Base-by-base conservation (phyloP, 1,140 invertebrate species). In the Lasioglossum albipes region DNA sequence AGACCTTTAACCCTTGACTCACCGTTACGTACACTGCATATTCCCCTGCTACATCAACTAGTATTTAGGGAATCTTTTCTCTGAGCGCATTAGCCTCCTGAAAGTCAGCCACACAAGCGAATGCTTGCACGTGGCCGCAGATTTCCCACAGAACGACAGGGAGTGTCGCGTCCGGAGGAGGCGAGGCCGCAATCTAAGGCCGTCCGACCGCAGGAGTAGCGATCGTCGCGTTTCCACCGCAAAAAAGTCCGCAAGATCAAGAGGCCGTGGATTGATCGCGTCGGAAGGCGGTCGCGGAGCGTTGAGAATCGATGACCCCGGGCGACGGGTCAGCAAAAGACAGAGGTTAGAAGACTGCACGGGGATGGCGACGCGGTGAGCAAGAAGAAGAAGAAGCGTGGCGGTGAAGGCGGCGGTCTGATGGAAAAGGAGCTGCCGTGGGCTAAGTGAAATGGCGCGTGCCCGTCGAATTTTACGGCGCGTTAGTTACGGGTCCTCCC, bases 381-480 rank as follows among this genome's bases (percentile, higher is more conserved):
- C 36, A 36, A 36, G 36, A 36, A 36, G 36, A 78, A 67, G 65
- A 65, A 62, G 75, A 36, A 49, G 7, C 18, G 71, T 12, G 45
- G 54, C 27, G 42, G 68, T 7, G 54, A 31, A 67, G 16, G 82
- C 59, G 61, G 69, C 67, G 64, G 66, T 36, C 52, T 69, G 69
- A 75, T 75, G 84, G 84, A 83, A 88, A 88, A 88, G 85, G 68
- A 85, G 83, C 75, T 83, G 88, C 88, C 79, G 61, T 85, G 82
- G 86, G 86, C 88, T 83, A 89, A 87, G 88, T 87, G 88, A 89
- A 89, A 89, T 89, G 88, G 88, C 88, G 88, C 88, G 88, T 89
- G 88, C 88, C 88, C 82, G 66, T 67, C 84, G 88, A 84, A 89
- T 89, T 89, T 89, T 80, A 89, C 88, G 88, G 75, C 65, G 82